Evolutionary conservation across 2,888 invertebrate genomes (phyloP), one percentile per base, ranked within the genome.

Genomic region (Hirtodrosophila confusa): DNA sequence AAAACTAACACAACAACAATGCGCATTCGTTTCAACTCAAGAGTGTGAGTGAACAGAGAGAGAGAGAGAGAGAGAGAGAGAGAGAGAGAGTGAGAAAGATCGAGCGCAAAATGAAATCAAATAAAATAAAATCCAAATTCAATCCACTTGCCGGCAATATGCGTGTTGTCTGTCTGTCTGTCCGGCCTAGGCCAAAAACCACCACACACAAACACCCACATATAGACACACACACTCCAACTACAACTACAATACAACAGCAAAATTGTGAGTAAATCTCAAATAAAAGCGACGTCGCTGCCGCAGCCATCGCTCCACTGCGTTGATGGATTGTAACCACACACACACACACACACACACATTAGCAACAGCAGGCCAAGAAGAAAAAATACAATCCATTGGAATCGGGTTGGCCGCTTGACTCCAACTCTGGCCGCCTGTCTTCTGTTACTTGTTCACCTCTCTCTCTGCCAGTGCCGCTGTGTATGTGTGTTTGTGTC

Each of bases 211-310:
- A 2, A 12, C 12, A 43, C 43, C 58, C 73, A 74, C 50, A 63
- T 56, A 53, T 31, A 64, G 33, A 56, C 45, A 43, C 36, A 29
- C 56, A 43, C 45, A 56, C 27, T 54, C 17, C 39, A 37, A 10
- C 17, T 37, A 71, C 43, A 69, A 3, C 4, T 6, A 27, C 27
- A 27, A 6, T 27, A 55, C 62, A 54, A 68, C 49, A 74, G 51
- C 75, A 78, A 70, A 80, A 73, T 76, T 76, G 80, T 84, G 85
- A 76, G 77, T 85, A 79, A 82, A 82, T 78, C 77, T 75, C 66
- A 82, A 85, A 85, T 85, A 82, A 85, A 82, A 85, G 82, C 82
- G 80, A 54, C 66, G 49, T 55, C 61, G 73, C 54, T 40, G 69
- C 47, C 50, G 12, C 7, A n/a, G 72, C 24, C 57, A 48, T 35